phyloP scores from a whole-genome alignment of 2,888 invertebrate species.

The Cremastinae sp. region DNA sequence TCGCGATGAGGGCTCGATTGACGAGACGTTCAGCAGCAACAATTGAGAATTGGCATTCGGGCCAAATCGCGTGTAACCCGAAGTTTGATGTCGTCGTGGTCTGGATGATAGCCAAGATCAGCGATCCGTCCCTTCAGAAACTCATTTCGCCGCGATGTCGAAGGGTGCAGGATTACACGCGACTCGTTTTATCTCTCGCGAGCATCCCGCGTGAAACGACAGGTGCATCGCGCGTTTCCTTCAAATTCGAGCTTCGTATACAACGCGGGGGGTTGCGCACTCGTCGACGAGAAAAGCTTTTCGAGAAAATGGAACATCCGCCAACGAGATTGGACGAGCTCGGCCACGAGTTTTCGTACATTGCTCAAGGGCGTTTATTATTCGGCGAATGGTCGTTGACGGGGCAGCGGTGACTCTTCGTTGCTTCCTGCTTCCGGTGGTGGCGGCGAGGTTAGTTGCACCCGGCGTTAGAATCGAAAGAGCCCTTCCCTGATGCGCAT shows the following conservation, averaged over 20 bases:
- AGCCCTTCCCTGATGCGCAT: neutral
- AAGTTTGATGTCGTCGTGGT: conserved; percentile 10
- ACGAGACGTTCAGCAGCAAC: conserved; percentile 32
- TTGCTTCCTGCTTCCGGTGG: conserved; percentile 8
- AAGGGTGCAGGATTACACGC: neutral
- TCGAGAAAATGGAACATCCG: conserved; percentile 17
- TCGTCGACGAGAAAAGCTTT: too few species aligned
- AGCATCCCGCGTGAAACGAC: too few species aligned
- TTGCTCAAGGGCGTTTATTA: conserved; percentile 38
- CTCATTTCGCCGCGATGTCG: conserved; percentile 1
- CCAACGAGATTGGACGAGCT: conserved; percentile 24
- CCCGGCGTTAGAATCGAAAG: neutral
- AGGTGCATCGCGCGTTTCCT: neutral
- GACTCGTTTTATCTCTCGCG: neutral
- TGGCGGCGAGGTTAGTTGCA: neutral
- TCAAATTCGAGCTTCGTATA: too few species aligned
- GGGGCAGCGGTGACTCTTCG: neutral
- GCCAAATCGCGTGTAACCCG: conserved; percentile 11
- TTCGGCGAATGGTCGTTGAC: conserved; percentile 19
- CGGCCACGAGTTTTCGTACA: conserved; percentile 28
- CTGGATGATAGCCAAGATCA: conserved; percentile 10
- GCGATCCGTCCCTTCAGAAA: neutral
- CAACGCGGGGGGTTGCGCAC: too few species aligned
- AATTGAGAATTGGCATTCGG: conserved; percentile 38
- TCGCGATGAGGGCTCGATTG: neutral